These are phyloP conservation scores for Aphodius granarius DNA, from an alignment of 2,888 invertebrate species.

Conservation along the genomic window DNA sequence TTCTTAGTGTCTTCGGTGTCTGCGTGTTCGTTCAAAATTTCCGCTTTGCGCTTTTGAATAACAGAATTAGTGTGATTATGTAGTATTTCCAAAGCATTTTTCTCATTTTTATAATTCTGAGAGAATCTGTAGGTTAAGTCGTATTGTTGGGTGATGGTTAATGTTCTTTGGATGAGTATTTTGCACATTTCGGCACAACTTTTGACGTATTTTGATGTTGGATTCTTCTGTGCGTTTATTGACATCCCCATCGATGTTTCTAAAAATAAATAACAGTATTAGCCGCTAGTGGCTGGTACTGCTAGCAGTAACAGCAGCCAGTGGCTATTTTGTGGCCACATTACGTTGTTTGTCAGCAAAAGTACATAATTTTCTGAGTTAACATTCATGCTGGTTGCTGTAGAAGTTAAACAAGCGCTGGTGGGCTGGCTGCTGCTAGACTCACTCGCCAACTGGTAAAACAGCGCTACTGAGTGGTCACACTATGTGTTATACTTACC, in stretches of 20 bases:
- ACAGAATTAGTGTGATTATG: conserved; percentile 61
- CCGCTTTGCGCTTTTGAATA: conserved; percentile 51
- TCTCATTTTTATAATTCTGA: conserved; percentile 60
- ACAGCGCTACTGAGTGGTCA: too few relatives aligned
- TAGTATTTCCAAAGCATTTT: conserved; percentile 53
- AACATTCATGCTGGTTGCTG: too few relatives aligned
- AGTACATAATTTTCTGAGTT: neutral
- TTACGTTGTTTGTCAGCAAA: neutral
- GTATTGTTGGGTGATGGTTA: conserved; percentile 56
- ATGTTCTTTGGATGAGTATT: conserved; percentile 33
- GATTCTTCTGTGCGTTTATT: conserved; percentile 68
- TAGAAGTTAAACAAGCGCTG: too few relatives aligned
- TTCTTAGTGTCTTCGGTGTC: conserved; percentile 10
- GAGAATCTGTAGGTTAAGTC: conserved; percentile 58
- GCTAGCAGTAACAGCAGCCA: too few relatives aligned
- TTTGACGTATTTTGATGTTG: conserved; percentile 69
- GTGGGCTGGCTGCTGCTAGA: too few relatives aligned
- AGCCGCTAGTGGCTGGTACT: too few relatives aligned
- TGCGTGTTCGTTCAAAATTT: conserved; percentile 4
- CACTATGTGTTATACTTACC: too few relatives aligned
- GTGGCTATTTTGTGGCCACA: too few relatives aligned
- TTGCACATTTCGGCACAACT: conserved; percentile 60
- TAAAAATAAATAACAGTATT: conserved; percentile 21
- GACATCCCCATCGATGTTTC: conserved; percentile 72
- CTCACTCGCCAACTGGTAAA: too few relatives aligned